phyloP scores from a whole-genome alignment of 2,113 vertebrate genomes.

The Aegotheles bennettii region DNA sequence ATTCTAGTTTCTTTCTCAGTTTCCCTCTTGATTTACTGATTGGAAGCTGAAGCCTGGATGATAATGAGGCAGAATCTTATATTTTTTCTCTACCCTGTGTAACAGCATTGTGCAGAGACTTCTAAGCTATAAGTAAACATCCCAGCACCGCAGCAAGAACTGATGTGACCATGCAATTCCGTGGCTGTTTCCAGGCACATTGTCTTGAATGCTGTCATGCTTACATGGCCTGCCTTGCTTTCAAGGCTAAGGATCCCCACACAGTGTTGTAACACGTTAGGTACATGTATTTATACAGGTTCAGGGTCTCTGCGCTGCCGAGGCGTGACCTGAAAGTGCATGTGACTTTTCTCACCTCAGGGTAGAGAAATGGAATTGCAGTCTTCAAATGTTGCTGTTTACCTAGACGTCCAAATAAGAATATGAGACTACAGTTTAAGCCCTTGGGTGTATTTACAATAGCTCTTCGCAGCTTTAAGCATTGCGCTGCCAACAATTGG shows the following conservation, averaged over 20 bases:
- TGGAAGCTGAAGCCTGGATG: background rate
- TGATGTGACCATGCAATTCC: background rate
- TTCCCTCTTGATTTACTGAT: background rate
- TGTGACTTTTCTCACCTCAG: background rate
- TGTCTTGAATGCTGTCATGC: background rate
- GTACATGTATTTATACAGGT: background rate
- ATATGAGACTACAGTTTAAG: conserved; percentile 28
- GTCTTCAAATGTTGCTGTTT: conserved; percentile 40
- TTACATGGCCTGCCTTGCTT: background rate
- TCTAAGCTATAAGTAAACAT: background rate
- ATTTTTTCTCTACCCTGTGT: background rate
- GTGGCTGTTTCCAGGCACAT: background rate
- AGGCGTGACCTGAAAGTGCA: background rate
- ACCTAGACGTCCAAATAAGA: conserved; percentile 31
- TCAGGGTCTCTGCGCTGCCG: background rate
- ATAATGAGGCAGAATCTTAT: background rate
- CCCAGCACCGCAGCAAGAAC: background rate
- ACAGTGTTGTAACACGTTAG: background rate
- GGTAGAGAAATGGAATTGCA: conserved; percentile 30
- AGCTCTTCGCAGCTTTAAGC: conserved; percentile 12
- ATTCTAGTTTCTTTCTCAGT: conserved; percentile 40
- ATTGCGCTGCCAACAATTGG: conserved; percentile 13
- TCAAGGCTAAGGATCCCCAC: background rate
- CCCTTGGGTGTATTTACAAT: conserved; percentile 50
- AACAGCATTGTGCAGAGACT: background rate